phyloP scores from a whole-genome alignment of 35 echinoderm and acorn worm genomes.

The Stichopus chloronotus region DNA sequence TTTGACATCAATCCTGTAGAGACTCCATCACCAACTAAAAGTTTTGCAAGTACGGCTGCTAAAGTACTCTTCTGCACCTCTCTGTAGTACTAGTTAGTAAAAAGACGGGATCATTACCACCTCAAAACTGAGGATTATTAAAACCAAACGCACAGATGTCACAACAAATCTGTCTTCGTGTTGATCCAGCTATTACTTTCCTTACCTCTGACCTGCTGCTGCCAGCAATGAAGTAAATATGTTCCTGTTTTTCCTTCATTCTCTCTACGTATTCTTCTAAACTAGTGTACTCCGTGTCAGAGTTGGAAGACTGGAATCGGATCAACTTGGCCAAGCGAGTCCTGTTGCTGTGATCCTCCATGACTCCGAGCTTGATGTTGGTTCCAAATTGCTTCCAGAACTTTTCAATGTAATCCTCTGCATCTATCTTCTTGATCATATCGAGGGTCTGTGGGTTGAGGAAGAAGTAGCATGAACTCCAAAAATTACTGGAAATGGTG shows the following conservation, averaged over 20 bases:
- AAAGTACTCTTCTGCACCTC: too few species aligned
- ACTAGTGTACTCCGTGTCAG: slow-evolving; percentile 82
- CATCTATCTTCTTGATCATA: slow-evolving; percentile 98
- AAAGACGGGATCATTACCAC: too few species aligned
- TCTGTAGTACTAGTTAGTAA: too few species aligned
- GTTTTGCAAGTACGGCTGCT: too few species aligned
- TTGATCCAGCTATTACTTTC: background rate
- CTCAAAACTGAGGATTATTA: too few species aligned
- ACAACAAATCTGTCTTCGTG: too few species aligned
- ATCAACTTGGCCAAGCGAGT: slow-evolving; percentile 95
- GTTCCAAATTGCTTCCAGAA: slow-evolving; percentile 98
- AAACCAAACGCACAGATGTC: too few species aligned
- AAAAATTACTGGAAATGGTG: background rate
- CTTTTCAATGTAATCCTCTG: slow-evolving; percentile 89
- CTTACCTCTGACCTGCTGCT: slow-evolving; percentile 79
- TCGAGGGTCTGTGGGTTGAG: slow-evolving; percentile 77
- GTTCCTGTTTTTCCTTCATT: slow-evolving; percentile 99
- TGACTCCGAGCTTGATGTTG: slow-evolving; percentile 98
- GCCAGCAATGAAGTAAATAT: slow-evolving; percentile 98
- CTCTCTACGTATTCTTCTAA: slow-evolving; percentile 89
- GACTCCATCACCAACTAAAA: too few species aligned
- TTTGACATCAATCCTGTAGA: too few species aligned
- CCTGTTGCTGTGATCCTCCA: slow-evolving; percentile 98
- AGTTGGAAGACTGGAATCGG: slow-evolving; percentile 95
- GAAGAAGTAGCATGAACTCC: background rate